Conservation (phyloP, 2,888 invertebrate species). For the Stenotaenia linearis region DNA sequence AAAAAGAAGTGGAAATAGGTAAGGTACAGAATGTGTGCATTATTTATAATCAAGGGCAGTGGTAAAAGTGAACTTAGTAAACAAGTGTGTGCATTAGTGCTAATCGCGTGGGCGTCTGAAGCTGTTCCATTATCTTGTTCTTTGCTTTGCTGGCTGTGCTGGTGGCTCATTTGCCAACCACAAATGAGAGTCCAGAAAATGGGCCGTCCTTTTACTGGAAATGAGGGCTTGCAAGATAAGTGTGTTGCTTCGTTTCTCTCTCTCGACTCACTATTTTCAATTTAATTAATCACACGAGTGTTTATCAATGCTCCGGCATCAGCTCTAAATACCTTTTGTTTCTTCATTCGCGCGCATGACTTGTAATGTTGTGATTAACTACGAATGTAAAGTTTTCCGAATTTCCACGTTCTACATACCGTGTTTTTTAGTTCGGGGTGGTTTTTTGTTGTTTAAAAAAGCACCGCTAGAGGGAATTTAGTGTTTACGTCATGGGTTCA, state of each 20-base stretch:
- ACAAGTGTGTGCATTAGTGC: conserved; percentile 24
- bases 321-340: background rate
- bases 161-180: conserved; percentile 16
- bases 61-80: conserved; percentile 1
- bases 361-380: background rate
- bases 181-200: conserved; percentile 24
- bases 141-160: conserved; percentile 11
- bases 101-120: conserved; percentile 14
- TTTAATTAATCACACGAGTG: conserved; percentile 4
- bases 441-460: background rate
- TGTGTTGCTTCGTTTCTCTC: conserved; percentile 8
- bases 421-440: background rate
- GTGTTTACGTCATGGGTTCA: background rate
- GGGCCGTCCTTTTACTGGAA: background rate
- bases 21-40: background rate
- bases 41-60: background rate
- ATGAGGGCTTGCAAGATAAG: background rate
- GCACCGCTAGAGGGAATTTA: background rate
- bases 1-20: background rate
- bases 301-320: background rate
- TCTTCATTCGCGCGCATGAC: background rate
- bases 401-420: too few relatives aligned
- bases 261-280: background rate
- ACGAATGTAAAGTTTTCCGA: too few relatives aligned
- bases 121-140: conserved; percentile 24